Conservation (phyloP, 2,113 vertebrate species). For the Poeciliopsis prolifica region DNA sequence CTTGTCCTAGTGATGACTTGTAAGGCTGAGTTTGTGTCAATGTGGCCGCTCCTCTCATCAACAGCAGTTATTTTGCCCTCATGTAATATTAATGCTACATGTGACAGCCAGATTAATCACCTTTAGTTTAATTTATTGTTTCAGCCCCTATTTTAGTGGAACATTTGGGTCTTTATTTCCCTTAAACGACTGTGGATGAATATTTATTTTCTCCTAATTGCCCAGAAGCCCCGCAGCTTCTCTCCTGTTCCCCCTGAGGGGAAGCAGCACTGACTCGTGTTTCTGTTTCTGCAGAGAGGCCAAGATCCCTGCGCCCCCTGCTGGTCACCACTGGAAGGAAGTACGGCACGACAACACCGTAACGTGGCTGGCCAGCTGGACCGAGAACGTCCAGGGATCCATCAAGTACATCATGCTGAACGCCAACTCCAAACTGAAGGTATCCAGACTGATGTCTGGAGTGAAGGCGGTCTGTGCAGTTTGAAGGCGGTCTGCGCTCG, state of each 20-base stretch:
- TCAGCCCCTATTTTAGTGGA: background rate
- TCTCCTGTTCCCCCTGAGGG: too few species aligned
- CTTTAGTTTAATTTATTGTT: too few species aligned
- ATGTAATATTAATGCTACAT: too few species aligned
- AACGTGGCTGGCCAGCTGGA: conserved; percentile 77
- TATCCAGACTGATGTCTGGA: conserved; percentile 18
- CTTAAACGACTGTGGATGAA: too few species aligned
- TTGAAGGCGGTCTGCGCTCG: fast-evolving
- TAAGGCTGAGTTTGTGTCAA: too few species aligned
- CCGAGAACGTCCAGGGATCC: conserved; percentile 71
- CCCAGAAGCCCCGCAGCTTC: background rate
- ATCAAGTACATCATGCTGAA: conserved; percentile 81
- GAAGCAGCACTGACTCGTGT: background rate
- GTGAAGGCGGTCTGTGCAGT: too few species aligned
- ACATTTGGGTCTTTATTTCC: background rate
- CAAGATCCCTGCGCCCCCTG: conserved; percentile 68
- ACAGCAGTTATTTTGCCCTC: too few species aligned
- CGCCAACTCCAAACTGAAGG: conserved; percentile 84
- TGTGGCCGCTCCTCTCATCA: too few species aligned
- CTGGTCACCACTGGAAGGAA: conserved; percentile 77
- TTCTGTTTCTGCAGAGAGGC: conserved; percentile 55
- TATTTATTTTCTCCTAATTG: background rate
- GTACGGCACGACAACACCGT: conserved; percentile 68
- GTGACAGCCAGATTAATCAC: too few species aligned
- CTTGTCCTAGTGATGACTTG: too few species aligned